Evolutionary conservation across 2,113 vertebrate species (phyloP).

Genomic region (Cromileptes altivelis): DNA sequence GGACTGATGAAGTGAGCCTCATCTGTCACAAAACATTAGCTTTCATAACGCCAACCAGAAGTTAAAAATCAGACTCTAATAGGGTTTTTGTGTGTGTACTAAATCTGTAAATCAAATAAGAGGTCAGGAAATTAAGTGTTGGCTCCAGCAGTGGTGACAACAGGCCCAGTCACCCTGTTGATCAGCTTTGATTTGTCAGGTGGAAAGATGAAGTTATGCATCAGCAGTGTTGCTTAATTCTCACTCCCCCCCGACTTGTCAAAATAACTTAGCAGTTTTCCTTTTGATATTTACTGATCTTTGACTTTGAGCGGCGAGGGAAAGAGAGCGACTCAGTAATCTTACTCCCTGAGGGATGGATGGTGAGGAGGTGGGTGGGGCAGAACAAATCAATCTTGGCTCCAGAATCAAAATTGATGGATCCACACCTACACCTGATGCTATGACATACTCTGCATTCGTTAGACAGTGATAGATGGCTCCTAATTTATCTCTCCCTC

Average conservation of each 20-base stretch:
- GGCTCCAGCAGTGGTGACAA: not conserved
- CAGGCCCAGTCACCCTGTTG: not conserved
- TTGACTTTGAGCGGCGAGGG: not conserved
- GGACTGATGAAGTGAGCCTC: no score
- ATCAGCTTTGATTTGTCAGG: constrained; percentile 20
- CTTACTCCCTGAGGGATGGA: not conserved
- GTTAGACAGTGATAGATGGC: constrained; percentile 6
- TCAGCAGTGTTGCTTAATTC: not conserved
- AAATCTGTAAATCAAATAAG: not conserved
- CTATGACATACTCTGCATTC: not conserved
- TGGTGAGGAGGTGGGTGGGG: not conserved
- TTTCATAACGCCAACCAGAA: not conserved
- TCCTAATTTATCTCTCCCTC: constrained; percentile 21
- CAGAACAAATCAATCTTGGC: constrained; percentile 17
- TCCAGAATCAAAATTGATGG: constrained; percentile 2
- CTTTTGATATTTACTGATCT: not conserved
- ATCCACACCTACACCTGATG: constrained; percentile 16
- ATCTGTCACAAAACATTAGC: not conserved
- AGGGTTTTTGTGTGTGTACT: no score
- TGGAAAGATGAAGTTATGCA: not conserved
- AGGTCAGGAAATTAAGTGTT: not conserved
- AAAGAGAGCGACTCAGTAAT: not conserved
- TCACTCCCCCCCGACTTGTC: not conserved
- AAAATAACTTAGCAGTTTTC: not conserved
- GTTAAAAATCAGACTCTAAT: not conserved